Conservation (phyloP, 92 coral and sea anemone species). For the Palythoa grandis region DNA sequence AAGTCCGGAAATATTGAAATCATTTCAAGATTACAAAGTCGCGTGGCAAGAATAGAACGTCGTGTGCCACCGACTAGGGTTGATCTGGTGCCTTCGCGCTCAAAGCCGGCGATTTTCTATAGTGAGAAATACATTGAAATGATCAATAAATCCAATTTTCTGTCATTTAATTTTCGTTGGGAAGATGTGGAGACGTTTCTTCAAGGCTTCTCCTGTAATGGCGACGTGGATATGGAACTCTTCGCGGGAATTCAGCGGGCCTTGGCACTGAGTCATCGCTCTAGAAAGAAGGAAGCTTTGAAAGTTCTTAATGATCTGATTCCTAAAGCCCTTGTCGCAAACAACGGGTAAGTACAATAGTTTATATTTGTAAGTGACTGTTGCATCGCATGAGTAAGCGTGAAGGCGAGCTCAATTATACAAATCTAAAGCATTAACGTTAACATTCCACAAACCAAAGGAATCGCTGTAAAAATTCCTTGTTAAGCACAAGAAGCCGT, state of each 20-base stretch:
- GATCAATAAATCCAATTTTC: conserved; percentile 33
- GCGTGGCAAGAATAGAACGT: too few relatives aligned
- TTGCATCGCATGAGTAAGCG: not conserved
- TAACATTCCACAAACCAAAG: too few relatives aligned
- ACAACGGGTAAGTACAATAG: not conserved
- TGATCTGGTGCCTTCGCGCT: not conserved
- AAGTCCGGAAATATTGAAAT: too few relatives aligned
- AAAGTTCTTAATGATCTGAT: conserved; percentile 4
- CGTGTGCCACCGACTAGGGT: too few relatives aligned
- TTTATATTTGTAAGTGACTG: too few relatives aligned
- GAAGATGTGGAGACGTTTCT: not conserved
- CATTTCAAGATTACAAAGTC: too few relatives aligned
- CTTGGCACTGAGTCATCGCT: conserved; percentile 25
- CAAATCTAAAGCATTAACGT: too few relatives aligned
- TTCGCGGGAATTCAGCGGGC: conserved; percentile 52
- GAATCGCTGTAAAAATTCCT: too few relatives aligned
- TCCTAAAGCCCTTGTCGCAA: conserved; percentile 18
- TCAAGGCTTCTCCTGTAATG: conserved; percentile 6
- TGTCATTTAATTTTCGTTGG: not conserved
- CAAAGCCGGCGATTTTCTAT: conserved; percentile 44
- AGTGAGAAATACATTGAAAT: conserved; percentile 38
- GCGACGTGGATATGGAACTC: conserved; percentile 33
- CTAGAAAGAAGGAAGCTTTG: not conserved
- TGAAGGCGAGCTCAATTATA: not conserved
- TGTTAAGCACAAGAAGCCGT: too few relatives aligned